Percentiles rank a stretch among this genome's conserved stretches.
Conservation (phyloP, 2,888 invertebrate genomes). For the Chloroclystis v-ata region DNA sequence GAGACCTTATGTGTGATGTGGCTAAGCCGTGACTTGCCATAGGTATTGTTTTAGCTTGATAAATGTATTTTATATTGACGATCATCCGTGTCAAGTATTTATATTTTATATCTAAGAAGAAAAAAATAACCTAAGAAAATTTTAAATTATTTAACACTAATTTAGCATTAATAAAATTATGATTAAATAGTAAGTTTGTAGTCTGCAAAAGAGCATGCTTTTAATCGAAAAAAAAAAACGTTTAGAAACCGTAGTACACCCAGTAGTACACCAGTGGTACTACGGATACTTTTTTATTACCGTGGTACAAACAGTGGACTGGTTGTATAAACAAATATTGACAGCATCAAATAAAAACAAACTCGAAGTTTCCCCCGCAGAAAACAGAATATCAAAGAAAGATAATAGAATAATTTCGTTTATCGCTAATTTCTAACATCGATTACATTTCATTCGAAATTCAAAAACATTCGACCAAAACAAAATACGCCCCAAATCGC, state of each 20-base stretch:
- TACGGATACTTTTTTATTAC: no score
- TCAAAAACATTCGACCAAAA: conserved; percentile 15
- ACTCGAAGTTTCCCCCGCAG: neutral
- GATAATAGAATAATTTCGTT: neutral
- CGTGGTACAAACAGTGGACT: no score
- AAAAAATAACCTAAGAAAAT: no score
- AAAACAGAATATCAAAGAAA: neutral
- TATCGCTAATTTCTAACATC: neutral
- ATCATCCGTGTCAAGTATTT: neutral
- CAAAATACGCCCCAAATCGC: conserved; percentile 20
- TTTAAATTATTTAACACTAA: no score
- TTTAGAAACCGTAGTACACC: no score
- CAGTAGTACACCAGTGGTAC: no score
- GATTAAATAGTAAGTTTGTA: no score
- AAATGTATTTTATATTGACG: conserved; percentile 8
- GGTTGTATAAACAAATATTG: no score
- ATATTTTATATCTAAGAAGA: no score
- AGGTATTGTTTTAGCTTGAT: conserved; percentile 25
- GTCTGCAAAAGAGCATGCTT: no score
- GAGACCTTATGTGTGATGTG: conserved; percentile 51
- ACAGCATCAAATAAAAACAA: neutral
- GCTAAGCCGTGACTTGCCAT: conserved; percentile 36
- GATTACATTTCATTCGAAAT: conserved; percentile 7
- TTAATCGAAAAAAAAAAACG: no score
- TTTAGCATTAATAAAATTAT: no score